These are phyloP conservation scores for Deladenus siricidicola DNA, from an alignment of 2,888 invertebrate species.

Conservation along the genomic window DNA sequence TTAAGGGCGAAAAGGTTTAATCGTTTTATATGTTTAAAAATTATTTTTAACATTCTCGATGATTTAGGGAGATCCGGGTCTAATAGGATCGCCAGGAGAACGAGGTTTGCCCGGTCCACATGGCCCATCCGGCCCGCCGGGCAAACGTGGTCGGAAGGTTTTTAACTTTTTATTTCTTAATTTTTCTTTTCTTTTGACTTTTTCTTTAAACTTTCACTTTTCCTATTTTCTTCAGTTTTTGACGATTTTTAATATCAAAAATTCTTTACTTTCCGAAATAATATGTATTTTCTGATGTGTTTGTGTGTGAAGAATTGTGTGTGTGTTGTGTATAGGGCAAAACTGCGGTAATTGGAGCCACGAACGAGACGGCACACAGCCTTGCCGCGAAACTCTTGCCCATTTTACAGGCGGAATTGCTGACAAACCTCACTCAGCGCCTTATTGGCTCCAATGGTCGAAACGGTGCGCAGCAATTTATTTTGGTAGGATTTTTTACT, in stretches of 20 bases:
- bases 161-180: conserved; percentile 18
- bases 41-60: too few relatives aligned
- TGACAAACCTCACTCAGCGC: conserved; percentile 24
- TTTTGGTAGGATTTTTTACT: too few relatives aligned
- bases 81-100: conserved; percentile 40
- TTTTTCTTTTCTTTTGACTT: not conserved
- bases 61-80: conserved; percentile 19
- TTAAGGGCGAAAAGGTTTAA: conserved; percentile 47
- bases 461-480: too few relatives aligned
- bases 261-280: conserved; percentile 11
- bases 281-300: conserved; percentile 1
- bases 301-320: not conserved
- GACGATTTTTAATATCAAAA: conserved; percentile 6
- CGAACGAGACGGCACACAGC: conserved; percentile 16
- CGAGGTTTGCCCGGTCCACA: conserved; percentile 41
- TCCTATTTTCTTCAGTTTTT: conserved; percentile 8
- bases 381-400: conserved; percentile 30
- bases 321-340: conserved; percentile 21
- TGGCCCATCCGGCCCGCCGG: conserved; percentile 43
- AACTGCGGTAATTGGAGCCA: conserved; percentile 2
- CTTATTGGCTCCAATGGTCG: not conserved
- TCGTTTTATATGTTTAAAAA: not conserved
- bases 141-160: conserved; percentile 39
- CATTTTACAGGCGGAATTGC: conserved; percentile 31
- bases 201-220: not conserved